phyloP scores from a whole-genome alignment of 2,797 vertebrate genomes.

The Lophotriccus pileatus region DNA sequence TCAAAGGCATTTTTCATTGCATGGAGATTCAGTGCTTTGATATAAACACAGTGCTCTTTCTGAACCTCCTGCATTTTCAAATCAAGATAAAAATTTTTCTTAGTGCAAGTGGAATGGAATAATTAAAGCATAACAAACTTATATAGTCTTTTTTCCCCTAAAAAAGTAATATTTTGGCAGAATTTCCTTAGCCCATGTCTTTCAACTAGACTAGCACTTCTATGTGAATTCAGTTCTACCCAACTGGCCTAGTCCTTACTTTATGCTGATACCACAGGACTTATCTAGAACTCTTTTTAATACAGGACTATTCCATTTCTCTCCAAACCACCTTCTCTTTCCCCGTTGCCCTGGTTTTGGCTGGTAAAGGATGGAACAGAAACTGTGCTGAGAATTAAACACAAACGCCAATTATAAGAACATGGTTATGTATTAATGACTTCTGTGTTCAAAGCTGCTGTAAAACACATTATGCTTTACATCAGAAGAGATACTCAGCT shows the following conservation, averaged over 20 bases:
- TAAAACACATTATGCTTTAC: neutral
- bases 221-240: neutral
- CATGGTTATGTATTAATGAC: neutral
- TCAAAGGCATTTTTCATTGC: neutral
- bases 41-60: neutral
- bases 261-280: neutral
- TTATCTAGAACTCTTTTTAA: neutral
- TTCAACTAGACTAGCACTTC: neutral
- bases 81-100: neutral
- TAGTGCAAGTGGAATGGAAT: neutral
- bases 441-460: neutral
- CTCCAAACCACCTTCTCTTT: neutral
- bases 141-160: fast-evolving
- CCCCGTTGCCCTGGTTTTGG: neutral
- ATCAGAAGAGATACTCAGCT: neutral
- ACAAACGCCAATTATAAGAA: neutral
- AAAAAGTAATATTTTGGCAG: neutral
- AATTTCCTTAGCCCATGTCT: neutral
- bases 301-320: neutral
- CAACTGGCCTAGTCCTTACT: neutral
- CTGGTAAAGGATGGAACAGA: neutral
- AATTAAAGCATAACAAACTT: neutral
- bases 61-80: neutral
- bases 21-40: neutral
- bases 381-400: neutral